Base-by-base conservation (phyloP, 2,113 vertebrate genomes). In the Brevimyrus niger region DNA sequence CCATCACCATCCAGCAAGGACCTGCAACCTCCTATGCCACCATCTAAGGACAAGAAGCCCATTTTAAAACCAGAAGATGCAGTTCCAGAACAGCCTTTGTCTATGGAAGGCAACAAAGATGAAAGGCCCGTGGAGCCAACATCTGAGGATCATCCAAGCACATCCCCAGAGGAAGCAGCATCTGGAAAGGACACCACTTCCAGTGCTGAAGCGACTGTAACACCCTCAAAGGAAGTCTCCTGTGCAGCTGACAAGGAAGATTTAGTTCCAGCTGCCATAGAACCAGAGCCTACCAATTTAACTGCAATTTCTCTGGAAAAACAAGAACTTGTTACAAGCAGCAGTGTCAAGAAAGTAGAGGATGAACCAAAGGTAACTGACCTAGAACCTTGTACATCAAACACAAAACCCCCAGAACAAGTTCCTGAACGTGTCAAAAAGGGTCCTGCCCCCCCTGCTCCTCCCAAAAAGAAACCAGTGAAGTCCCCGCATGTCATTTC, bases 31-130 rank as follows among this genome's bases (percentile, higher is more conserved):
- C 96, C 95, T 0, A 87, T 88, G 6, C 93, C 93, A 61, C 95
- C 94, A 31, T 90, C 90, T 35, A 94, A 95, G 91, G 90, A 94
- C 38, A 93, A 90, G 47, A 96, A 96, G 89, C 94, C 95, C 35
- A 89, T 80, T 10, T 50, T 46, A 87, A 5, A 88, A 44, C 7
- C 35, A 10, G 83, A 38, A 4, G 89, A 91, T 44, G 51, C 51
- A 9, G 87, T 87, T 19, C n/a, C 88, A 44, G 90, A 92, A 76
- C 27, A 86, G 48, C n/a, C 76, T 61, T 83, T 87, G 83, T 90
- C 89, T 17, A 84, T 51, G 10, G 38, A 83, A 48, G 76, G 21
- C 35, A 21, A 31, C 11, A 86, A 90, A 88, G 87, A 89, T 8
- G 73, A 76, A 82, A 51, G 73, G 31, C 85, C 46, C n/a, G 23